Percentiles rank a stretch among this genome's conserved stretches.
These are phyloP conservation scores for Aphelocoma coerulescens DNA, from an alignment of 2,113 vertebrate species.

Conservation along the genomic window DNA sequence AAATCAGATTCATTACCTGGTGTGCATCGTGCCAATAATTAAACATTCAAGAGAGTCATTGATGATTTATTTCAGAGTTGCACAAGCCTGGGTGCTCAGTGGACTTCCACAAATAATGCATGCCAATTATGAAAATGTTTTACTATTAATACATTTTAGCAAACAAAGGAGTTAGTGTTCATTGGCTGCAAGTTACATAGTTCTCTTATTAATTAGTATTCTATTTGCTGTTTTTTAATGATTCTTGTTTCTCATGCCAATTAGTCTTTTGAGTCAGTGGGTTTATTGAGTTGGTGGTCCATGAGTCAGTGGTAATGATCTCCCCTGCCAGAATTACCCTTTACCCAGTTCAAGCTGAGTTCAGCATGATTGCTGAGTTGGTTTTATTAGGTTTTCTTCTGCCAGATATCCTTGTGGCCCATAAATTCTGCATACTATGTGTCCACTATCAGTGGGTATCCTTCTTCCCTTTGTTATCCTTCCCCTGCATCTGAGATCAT, in stretches of 20 bases:
- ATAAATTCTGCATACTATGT: not conserved
- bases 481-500: not conserved
- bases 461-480: not conserved
- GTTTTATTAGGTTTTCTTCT: not conserved
- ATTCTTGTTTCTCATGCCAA: not conserved
- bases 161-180: not conserved
- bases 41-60: not conserved
- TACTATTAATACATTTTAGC: not conserved
- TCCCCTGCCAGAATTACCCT: not conserved
- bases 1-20: rapidly evolving
- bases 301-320: not conserved
- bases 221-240: not conserved
- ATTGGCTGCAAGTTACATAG: not conserved
- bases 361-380: not conserved
- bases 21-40: not conserved
- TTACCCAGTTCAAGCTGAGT: not conserved
- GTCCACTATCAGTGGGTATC: not conserved
- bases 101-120: not conserved
- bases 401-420: not conserved
- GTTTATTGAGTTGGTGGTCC: not conserved
- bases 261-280: not conserved
- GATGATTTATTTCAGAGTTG: not conserved
- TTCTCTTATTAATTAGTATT: not conserved
- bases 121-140: not conserved
- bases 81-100: not conserved